Base-by-base conservation (phyloP, 2,113 vertebrate genomes). In the Zosterops japonicus region DNA sequence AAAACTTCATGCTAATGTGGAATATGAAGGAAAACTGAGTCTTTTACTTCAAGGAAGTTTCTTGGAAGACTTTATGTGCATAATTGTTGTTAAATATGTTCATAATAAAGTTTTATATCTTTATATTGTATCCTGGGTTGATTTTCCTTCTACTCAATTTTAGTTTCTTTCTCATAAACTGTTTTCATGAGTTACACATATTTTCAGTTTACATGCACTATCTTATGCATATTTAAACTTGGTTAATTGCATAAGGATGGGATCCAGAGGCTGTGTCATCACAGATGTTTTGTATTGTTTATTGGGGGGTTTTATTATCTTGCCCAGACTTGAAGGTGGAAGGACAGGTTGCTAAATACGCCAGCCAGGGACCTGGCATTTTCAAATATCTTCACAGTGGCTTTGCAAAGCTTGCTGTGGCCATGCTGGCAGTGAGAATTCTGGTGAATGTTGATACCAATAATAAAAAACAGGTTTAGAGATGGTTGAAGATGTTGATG, bases 31-130 rank as follows among this genome's bases (percentile, higher is more conserved):
- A 93, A 79, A 96, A 83, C 41, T 12, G 23, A 94, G 2, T 95
- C 64, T 75, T 96, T 93, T 96, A 83, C 67, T 96, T 95, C 69
- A 87, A 65, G 81, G 52, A 95, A 86, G 53, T 52, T 87, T 86
- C 86, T 69, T 88, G 87, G 35, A 94, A 59, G 85, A 93, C 60
- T 95, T 93, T 42, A 67, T 78, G 82, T 95, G 86, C 83, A 70
- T 95, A 95, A 90, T 67, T 61, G 77, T 94, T 92, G 87, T 94
- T 93, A 89, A 90, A 93, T 89, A 92, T 84, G 82, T 96, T 97
- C 92, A 94, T 95, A 94, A 94, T 97, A 95, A 93, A 95, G 36
- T 96, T 96, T 96, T 97, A 80, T 95, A 96, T 94, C 89, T 94
- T 82, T 80, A 70, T 72, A 71, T 89, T 29, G 57, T 84, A 59